A percentile compares a stretch with the other conserved stretches of the same genome.
Evolutionary conservation across 2,888 invertebrate species (phyloP).

Genomic region (Syrphus vitripennis): DNA sequence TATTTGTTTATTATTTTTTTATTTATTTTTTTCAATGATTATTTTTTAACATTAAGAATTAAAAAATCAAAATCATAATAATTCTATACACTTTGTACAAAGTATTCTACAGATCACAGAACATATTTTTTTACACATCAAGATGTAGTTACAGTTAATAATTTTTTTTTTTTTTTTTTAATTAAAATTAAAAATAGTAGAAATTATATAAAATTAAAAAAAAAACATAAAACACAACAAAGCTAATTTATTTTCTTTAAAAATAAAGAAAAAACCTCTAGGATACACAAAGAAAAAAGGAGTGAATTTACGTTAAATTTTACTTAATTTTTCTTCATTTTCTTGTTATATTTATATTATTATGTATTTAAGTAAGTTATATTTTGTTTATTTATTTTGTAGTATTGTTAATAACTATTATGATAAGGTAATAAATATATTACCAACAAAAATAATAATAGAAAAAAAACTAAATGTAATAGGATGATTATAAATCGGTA

Average conservation of each 20-base stretch:
- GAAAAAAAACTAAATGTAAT: slow-evolving; percentile 58
- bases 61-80: slow-evolving; percentile 75
- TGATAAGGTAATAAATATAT: slow-evolving; percentile 35
- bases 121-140: slow-evolving; percentile 76
- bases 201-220: slow-evolving; percentile 48
- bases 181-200: slow-evolving; percentile 57
- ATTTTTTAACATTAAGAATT: slow-evolving; percentile 64
- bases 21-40: slow-evolving; percentile 40
- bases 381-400: neutral
- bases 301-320: neutral
- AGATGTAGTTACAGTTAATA: slow-evolving; percentile 69
- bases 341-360: neutral
- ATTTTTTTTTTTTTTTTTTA: slow-evolving; percentile 40
- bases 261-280: slow-evolving; percentile 55
- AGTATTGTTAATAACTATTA: slow-evolving; percentile 1
- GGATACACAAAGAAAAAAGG: slow-evolving; percentile 36
- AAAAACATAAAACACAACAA: slow-evolving; percentile 56
- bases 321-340: neutral
- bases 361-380: slow-evolving; percentile 9
- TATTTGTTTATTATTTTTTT: slow-evolving; percentile 48
- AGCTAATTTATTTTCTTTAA: slow-evolving; percentile 50
- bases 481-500: slow-evolving; percentile 63
- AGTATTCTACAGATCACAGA: slow-evolving; percentile 81
- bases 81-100: slow-evolving; percentile 80
- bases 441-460: slow-evolving; percentile 9